Evolutionary conservation across 2,888 invertebrate genomes (phyloP), one percentile per base, ranked within the genome.

Genomic region (Apoderus coryli): DNA sequence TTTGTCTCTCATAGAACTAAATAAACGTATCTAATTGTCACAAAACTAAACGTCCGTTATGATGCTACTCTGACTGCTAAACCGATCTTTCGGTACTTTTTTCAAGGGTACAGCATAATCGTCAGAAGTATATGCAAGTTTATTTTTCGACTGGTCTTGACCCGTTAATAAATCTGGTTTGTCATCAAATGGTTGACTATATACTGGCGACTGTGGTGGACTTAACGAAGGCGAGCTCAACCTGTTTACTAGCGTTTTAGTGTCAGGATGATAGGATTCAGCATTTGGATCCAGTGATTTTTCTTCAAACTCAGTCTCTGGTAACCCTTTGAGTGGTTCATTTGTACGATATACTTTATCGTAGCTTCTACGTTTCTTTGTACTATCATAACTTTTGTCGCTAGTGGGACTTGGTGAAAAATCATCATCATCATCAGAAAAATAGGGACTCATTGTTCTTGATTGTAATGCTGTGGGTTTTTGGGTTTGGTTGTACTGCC

Each of bases 261-360:
- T 27, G 6, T 44, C 43, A 2, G 40, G 36, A 24, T 45, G 41
- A 19, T 37, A 45, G 9, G 38, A 34, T 1, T 24, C 23, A 22
- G 35, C 39, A 23, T 46, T 45, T 31, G 81, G 57, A 53, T 81
- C 81, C 75, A 78, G 79, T 36, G 72, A 69, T 57, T 82, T 82
- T 41, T 78, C 76, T 43, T 80, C 80, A 59, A 85, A 85, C 36
- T 80, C 79, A 44, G 75, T 67, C 38, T 75, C 66, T 22, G 86
- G 82, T 48, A 73, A 69, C 31, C 64, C 64, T 35, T 60, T 57
- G 41, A 88, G 58, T 29, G 88, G 88, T 60, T 89, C 88, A 51
- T 84, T 65, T 6, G 88, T 89, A 42, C 76, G 68, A 56, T 89
- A 89, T 29, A 75, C 73, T 56, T 71, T 76, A 51, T 88, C 86